Evolutionary conservation across 1,140 invertebrate genomes (phyloP).

Genomic region (Hydropsyche tenuis): DNA sequence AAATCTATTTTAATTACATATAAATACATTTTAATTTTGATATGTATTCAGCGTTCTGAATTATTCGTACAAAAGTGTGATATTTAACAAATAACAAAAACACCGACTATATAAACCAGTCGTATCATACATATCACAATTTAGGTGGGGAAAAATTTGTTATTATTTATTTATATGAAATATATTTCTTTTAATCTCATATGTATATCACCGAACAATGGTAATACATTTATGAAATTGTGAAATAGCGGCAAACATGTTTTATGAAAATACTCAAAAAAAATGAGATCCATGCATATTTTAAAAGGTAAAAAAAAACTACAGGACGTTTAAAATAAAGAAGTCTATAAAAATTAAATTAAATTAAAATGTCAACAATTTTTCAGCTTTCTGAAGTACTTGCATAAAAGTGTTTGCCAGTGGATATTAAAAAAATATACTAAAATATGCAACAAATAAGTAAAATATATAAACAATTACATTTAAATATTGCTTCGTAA

Average conservation of each 20-base stretch:
- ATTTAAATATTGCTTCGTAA: not conserved
- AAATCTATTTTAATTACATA: slow-evolving; percentile 31
- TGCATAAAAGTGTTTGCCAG: slow-evolving; percentile 1
- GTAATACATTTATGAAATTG: not conserved
- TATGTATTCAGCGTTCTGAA: slow-evolving; percentile 36
- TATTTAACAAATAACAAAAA: slow-evolving; percentile 22
- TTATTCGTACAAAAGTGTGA: slow-evolving; percentile 31
- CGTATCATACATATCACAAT: slow-evolving; percentile 23
- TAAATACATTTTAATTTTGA: slow-evolving; percentile 34
- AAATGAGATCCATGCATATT: slow-evolving; percentile 21
- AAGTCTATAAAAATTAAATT: not conserved
- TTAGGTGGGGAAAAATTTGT: slow-evolving; percentile 26
- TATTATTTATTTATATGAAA: not conserved
- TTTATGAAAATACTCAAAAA: slow-evolving; percentile 30
- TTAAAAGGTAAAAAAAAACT: not conserved
- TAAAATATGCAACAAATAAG: slow-evolving; percentile 6
- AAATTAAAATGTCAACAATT: not conserved
- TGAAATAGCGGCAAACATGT: slow-evolving; percentile 4
- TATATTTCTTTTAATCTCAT: not conserved
- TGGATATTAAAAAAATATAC: not conserved
- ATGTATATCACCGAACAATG: not conserved
- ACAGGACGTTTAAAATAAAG: not conserved
- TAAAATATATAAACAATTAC: not conserved
- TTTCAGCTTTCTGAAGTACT: not conserved
- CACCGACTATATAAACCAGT: slow-evolving; percentile 8